Conservation (phyloP, 2,113 vertebrate genomes). For the Talpa occidentalis region DNA sequence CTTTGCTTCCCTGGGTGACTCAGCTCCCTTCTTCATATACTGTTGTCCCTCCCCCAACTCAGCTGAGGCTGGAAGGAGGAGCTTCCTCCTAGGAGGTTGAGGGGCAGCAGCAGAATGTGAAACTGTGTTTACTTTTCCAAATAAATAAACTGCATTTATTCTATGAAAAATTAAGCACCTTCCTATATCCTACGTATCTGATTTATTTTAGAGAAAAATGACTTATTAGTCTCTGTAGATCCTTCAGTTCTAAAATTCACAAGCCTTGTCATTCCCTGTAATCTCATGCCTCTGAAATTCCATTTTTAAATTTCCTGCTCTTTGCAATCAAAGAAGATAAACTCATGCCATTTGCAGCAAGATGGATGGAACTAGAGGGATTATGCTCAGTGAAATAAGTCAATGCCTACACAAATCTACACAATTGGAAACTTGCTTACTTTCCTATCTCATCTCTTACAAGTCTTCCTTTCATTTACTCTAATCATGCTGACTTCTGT, state of each 20-base stretch:
- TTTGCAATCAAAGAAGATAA: background rate
- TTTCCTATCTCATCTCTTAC: background rate
- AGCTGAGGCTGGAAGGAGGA: background rate
- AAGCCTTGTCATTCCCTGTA: background rate
- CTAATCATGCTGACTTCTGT: background rate
- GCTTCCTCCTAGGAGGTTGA: background rate
- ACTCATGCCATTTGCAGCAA: too few species aligned
- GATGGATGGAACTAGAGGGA: too few species aligned
- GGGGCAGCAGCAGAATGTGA: background rate
- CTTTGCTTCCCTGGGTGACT: background rate
- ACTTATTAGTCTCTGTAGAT: background rate
- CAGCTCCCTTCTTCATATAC: background rate
- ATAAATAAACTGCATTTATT: background rate
- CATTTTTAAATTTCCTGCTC: background rate
- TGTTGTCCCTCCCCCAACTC: rapidly evolving
- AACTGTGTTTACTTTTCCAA: background rate
- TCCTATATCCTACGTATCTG: background rate
- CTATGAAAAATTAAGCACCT: background rate
- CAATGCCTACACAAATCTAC: background rate
- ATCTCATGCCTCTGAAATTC: background rate
- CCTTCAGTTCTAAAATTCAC: constrained; percentile 33
- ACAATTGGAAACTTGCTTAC: background rate
- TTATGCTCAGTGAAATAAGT: too few species aligned
- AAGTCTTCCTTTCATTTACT: background rate
- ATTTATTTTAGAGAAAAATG: background rate